phyloP scores from a whole-genome alignment of 2,113 vertebrate species.

The Microcebus lehilahytsara region DNA sequence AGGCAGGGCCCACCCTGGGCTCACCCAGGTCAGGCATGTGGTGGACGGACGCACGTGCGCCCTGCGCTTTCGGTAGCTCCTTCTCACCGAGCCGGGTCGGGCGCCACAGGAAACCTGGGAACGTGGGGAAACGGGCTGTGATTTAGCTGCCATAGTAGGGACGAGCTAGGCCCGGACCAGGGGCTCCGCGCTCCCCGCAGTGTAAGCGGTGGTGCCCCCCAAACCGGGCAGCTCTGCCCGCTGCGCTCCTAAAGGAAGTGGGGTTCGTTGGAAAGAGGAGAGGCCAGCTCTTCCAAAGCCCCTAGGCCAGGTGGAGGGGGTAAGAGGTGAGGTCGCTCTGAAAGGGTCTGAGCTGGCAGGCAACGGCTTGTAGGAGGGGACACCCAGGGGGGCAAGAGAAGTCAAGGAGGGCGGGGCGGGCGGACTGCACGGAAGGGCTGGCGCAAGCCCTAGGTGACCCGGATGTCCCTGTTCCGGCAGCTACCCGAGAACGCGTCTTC shows the following conservation, averaged over 20 bases:
- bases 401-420: neutral
- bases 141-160: neutral
- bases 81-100: fast-evolving
- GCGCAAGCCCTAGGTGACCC: neutral
- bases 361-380: no score
- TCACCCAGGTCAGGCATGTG: neutral
- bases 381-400: neutral
- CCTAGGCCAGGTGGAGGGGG: no score
- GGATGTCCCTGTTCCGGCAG: constrained; percentile 75
- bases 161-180: neutral
- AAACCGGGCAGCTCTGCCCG: neutral
- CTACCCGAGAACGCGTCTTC: constrained; percentile 70
- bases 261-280: neutral
- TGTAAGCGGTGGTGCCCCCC: neutral
- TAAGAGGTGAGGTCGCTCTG: no score
- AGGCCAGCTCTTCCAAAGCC: neutral
- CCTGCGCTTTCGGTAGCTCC: neutral
- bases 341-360: neutral
- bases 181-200: no score
- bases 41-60: neutral
- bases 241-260: neutral
- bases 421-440: neutral
- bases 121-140: neutral
- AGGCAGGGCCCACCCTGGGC: neutral
- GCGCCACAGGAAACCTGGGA: neutral